Evolutionary conservation across 2,888 invertebrate genomes (phyloP), one percentile per base, ranked within the genome.

Genomic region (Resseliella maxima): DNA sequence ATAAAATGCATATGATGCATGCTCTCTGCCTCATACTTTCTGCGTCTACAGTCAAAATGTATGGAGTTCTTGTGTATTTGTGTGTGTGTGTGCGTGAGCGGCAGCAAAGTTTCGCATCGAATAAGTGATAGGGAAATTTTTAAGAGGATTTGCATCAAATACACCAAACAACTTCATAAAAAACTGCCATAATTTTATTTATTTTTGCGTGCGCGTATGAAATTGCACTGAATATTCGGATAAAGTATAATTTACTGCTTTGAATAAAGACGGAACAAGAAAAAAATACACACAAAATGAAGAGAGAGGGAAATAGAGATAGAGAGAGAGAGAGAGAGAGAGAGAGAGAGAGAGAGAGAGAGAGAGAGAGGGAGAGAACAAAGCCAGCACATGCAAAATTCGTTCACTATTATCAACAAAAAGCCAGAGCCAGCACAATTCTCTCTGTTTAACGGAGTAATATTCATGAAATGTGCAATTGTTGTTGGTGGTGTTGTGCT

Each of bases 1-100:
- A 72, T 72, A 72, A 72, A 72, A 72, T 72, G 72, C 72, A 72
- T 35, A 72, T 35, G 72, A 72, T 72, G 72, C 72, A 72, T 72
- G 72, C 72, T 24, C 24, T 2, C 15, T 24, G 31, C 15, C n/a
- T 31, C 31, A 72, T 15, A 31, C 31, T 72, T 24, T 0, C 0
- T n/a, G 72, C 18, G 31, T 18, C 31, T 12, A 12, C 72, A 35
- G 31, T n/a, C n/a, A n/a, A n/a, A n/a, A n/a, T n/a, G n/a, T n/a
- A 72, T 72, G 12, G 59, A 31, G 12, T 59, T 27, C 59, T n/a
- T 5, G 24, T 6, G 24, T 6, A 59, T 59, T n/a, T 59, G 59
- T 59, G 24, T 59, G 41, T 41, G 5, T 41, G 5, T 10, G 50
- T 18, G 50, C 2, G 10, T 10, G 50, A 50, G 50, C 15, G 21